Evolutionary conservation across 2,888 invertebrate species (phyloP).

Genomic region (Diplazon laetatorius): DNA sequence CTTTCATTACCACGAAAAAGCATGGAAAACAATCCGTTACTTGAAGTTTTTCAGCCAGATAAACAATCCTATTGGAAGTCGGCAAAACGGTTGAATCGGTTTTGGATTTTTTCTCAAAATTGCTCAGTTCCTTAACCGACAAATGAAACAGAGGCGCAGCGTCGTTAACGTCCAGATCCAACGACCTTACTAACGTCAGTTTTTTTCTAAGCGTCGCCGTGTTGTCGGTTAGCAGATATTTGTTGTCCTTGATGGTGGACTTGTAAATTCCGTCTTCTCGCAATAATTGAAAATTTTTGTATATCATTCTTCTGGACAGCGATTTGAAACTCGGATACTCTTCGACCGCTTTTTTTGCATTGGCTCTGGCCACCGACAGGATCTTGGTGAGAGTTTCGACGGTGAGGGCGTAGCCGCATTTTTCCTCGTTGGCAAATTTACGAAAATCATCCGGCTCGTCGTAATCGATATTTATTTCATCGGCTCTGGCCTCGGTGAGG

Average conservation of each 20-base stretch:
- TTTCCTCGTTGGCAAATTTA: neutral
- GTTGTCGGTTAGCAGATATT: slow-evolving; percentile 53
- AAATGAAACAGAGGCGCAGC: slow-evolving; percentile 52
- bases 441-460: slow-evolving; percentile 36
- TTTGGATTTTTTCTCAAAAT: neutral
- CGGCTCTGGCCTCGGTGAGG: neutral
- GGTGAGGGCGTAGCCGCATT: neutral
- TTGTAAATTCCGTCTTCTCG: slow-evolving; percentile 53
- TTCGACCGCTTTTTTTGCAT: slow-evolving; percentile 26
- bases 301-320: slow-evolving; percentile 42
- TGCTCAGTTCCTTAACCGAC: neutral
- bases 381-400: slow-evolving; percentile 29
- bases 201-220: slow-evolving; percentile 48
- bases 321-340: slow-evolving; percentile 48
- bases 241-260: slow-evolving; percentile 58
- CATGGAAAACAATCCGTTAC: slow-evolving; percentile 14
- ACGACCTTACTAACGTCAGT: slow-evolving; percentile 20
- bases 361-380: slow-evolving; percentile 29
- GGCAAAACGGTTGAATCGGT: slow-evolving; percentile 36
- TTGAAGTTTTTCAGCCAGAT: slow-evolving; percentile 54
- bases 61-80: slow-evolving; percentile 45
- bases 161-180: slow-evolving; percentile 60
- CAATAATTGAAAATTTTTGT: slow-evolving; percentile 56
- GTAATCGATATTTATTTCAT: neutral
- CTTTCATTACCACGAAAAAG: neutral